Evolutionary conservation across 2,113 vertebrate genomes (phyloP).

Genomic region (Neogale vison): DNA sequence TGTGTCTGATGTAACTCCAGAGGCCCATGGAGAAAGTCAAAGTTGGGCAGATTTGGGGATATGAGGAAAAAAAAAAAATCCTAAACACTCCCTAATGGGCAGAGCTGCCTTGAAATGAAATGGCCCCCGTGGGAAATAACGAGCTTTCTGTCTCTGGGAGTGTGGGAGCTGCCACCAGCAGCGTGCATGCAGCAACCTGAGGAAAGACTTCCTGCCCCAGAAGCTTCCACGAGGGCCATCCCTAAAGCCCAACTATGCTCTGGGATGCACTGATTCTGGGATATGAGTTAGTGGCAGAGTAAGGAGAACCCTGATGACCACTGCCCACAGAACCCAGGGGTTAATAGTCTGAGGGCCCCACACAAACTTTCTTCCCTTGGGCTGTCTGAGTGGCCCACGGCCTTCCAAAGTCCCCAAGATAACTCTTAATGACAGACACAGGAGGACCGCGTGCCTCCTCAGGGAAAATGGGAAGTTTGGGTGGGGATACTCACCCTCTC

Average conservation of each 20-base stretch:
- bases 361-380: background rate
- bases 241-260: background rate
- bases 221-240: background rate
- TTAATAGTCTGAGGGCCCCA: background rate
- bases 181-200: background rate
- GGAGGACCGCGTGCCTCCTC: background rate
- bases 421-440: background rate
- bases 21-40: background rate
- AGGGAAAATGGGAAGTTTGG: background rate
- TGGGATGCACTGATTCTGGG: background rate
- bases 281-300: background rate
- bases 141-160: background rate
- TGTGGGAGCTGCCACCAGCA: background rate
- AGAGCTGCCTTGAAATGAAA: background rate
- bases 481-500: constrained; percentile 88
- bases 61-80: background rate
- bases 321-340: background rate
- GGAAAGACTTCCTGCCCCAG: background rate
- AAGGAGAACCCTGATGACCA: background rate
- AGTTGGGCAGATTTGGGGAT: background rate
- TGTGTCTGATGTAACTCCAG: background rate
- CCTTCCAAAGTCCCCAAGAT: background rate
- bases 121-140: background rate
- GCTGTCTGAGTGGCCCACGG: background rate
- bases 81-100: background rate